Base-by-base conservation (phyloP, 2,797 vertebrate species). In the Sebastes aleutianus region DNA sequence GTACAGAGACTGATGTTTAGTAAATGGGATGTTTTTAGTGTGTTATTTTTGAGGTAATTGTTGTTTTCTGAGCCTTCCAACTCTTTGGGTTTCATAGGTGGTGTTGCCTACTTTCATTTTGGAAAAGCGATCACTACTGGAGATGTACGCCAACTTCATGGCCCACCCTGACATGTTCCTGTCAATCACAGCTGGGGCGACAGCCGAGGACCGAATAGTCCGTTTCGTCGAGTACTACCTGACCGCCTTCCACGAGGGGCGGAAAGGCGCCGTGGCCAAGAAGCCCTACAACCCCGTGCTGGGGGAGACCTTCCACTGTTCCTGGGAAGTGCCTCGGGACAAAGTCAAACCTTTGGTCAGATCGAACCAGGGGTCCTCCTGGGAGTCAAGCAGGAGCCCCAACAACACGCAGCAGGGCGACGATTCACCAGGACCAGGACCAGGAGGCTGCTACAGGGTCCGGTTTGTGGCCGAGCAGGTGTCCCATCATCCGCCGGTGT, bases 61-160 rank as follows among this genome's bases (percentile, higher is more conserved):
- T 8, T 32, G 6, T 70, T 57, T 56, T 13, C 18, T 29, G 31
- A 70, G 14, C 6, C 32, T 3, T 22, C 13, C 5, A 13, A 31
- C 9, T 62, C 18, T 29, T 31, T 13, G 14, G 4, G 1, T 73
- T 63, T 70, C 22, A 31, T 80, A 99, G 98, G 98, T 99, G 91
- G 97, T 98, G 84, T 94, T 99, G 72, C 98, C 97, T 72, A 98
- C 97, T 1, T 99, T 99, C 89, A 99, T 99, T 88, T 88, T 99
- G 95, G 98, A 99, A 94, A 97, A 97, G 94, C 96, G 97, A 53
- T 99, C 98, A 24, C 94, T 99, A 83, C 95, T 99, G 92, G 98
- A 99, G 95, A 99, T 99, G 98, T 99, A 97, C 6, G 97, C 98
- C 68, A 98, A 99, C 95, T 99, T 99, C 91, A 97, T 99, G 97